Conservation (phyloP, 2,113 vertebrate genomes). For the Antidorcas marsupialis region DNA sequence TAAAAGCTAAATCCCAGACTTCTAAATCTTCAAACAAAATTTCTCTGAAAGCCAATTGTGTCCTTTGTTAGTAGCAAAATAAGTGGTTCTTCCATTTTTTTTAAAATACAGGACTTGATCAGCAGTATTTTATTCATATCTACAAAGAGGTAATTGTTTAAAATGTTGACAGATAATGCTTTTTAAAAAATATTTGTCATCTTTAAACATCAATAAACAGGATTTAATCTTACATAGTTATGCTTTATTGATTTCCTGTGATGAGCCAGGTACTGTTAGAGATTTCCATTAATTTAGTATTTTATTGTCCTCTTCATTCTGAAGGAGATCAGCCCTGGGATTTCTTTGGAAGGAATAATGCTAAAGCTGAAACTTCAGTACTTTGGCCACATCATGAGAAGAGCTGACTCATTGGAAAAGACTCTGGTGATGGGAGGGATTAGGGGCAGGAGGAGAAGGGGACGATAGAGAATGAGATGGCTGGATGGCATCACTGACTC, state of each 20-base stretch:
- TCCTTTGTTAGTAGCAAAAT: neutral
- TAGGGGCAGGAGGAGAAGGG: too few species aligned
- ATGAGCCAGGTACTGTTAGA: neutral
- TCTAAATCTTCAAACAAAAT: neutral
- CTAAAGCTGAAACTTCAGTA: too few species aligned
- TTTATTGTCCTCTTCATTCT: neutral
- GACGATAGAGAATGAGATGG: too few species aligned
- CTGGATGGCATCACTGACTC: too few species aligned
- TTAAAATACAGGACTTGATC: neutral
- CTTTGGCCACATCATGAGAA: too few species aligned
- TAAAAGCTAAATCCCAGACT: neutral
- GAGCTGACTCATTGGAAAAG: too few species aligned
- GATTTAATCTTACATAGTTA: neutral
- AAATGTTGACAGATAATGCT: neutral
- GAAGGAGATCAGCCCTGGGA: too few species aligned
- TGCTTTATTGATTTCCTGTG: neutral
- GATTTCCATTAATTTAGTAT: neutral
- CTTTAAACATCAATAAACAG: neutral
- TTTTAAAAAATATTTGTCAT: neutral
- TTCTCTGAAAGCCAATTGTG: neutral
- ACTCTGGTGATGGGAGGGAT: too few species aligned
- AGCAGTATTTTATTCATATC: neutral
- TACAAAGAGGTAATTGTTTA: neutral
- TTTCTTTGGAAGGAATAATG: too few species aligned
- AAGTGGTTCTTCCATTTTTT: neutral